These are phyloP conservation scores for Ictalurus furcatus DNA, from an alignment of 2,113 vertebrate species.

Conservation along the genomic window DNA sequence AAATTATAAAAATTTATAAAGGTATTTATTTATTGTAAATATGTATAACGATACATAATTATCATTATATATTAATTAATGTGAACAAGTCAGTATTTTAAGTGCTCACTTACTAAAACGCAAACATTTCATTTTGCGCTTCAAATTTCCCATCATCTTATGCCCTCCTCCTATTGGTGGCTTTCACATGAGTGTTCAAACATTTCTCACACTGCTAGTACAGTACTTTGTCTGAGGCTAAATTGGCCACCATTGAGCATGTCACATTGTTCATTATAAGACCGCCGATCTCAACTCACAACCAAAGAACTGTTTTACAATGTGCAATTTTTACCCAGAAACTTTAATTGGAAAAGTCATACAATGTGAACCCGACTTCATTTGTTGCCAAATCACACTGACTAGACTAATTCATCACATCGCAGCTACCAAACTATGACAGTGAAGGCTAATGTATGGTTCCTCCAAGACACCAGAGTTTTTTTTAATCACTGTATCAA, in stretches of 20 bases:
- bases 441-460: background rate
- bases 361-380: background rate
- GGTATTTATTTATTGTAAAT: too few species aligned
- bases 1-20: too few species aligned
- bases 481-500: background rate
- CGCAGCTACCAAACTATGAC: background rate
- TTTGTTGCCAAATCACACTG: background rate
- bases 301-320: background rate
- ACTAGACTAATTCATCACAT: background rate
- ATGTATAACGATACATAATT: too few species aligned
- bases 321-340: background rate
- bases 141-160: background rate
- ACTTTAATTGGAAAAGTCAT: background rate
- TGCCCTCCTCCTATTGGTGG: background rate
- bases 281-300: background rate
- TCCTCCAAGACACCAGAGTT: background rate
- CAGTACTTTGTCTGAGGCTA: too few species aligned
- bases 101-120: too few species aligned
- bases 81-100: too few species aligned
- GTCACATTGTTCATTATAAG: background rate
- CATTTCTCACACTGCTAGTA: background rate
- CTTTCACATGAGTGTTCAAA: background rate
- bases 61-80: too few species aligned
- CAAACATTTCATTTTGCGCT: too few species aligned
- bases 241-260: background rate